These are phyloP conservation scores for Ormyrus pomaceus DNA, from an alignment of 2,888 invertebrate genomes.

Conservation along the genomic window DNA sequence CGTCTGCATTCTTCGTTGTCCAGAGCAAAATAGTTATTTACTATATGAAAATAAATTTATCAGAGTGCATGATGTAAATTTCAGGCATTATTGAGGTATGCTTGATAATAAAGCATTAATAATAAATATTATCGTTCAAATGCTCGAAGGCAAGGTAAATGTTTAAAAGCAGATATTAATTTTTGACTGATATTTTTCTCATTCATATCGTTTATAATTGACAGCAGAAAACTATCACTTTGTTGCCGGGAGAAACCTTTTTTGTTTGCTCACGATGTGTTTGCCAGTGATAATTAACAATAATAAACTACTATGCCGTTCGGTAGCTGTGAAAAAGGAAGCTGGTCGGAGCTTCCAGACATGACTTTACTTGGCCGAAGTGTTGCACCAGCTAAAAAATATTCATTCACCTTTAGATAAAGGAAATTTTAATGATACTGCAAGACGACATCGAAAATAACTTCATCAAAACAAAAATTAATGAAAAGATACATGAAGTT, in stretches of 20 bases:
- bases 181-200: conserved; percentile 10
- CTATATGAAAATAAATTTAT: background rate
- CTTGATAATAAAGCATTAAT: conserved; percentile 20
- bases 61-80: conserved; percentile 43
- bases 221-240: background rate
- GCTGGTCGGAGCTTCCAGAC: background rate
- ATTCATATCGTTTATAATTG: conserved; percentile 8
- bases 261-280: conserved; percentile 1
- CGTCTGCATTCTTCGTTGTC: too few relatives aligned
- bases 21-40: too few relatives aligned
- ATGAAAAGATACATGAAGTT: too few relatives aligned
- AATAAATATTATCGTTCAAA: conserved; percentile 34
- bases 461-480: too few relatives aligned
- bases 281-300: conserved; percentile 8
- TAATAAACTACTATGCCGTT: background rate
- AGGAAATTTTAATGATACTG: too few relatives aligned
- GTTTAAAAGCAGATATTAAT: conserved; percentile 1
- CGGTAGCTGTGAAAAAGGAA: background rate
- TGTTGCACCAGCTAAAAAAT: conserved; percentile 27
- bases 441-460: too few relatives aligned
- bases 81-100: conserved; percentile 40
- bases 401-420: background rate
- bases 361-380: background rate
- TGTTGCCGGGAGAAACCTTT: background rate
- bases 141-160: conserved; percentile 17